phyloP scores from a whole-genome alignment of 92 coral and sea anemone species.

The Zoanthus sociatus region DNA sequence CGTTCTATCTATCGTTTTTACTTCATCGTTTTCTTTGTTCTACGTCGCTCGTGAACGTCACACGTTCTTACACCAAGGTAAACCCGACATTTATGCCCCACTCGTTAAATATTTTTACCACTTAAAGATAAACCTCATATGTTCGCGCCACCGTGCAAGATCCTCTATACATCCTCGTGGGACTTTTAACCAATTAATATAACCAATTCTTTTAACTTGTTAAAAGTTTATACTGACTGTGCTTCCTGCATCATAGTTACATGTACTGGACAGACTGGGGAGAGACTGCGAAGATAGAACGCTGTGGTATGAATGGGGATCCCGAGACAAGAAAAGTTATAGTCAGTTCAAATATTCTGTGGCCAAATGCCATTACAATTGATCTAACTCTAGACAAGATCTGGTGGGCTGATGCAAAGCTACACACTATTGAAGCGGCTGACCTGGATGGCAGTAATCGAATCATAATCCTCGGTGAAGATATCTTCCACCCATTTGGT shows the following conservation, averaged over 20 bases:
- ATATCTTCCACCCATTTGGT: slow-evolving; percentile 63
- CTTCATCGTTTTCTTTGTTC: no score
- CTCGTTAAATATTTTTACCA: no score
- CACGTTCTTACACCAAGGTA: no score
- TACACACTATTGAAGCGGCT: slow-evolving; percentile 65
- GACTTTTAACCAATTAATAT: no score
- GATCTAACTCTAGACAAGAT: slow-evolving; percentile 70
- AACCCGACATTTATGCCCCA: no score
- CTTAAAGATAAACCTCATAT: no score
- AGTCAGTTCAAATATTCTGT: slow-evolving; percentile 41
- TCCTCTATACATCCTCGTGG: no score
- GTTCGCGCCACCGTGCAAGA: no score
- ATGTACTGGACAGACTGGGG: slow-evolving; percentile 93
- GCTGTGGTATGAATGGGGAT: slow-evolving; percentile 82
- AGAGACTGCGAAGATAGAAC: slow-evolving; percentile 65
- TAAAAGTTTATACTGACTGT: no score
- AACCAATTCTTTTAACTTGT: no score
- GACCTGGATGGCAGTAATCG: slow-evolving; percentile 69
- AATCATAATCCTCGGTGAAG: slow-evolving; percentile 38
- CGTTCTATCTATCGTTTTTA: no score
- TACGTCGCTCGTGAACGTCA: no score
- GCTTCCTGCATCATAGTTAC: slow-evolving; percentile 6
- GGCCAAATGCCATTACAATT: slow-evolving; percentile 81
- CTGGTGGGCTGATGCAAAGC: slow-evolving; percentile 86
- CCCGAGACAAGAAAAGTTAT: slow-evolving; percentile 58